Percentiles rank a stretch among this genome's conserved stretches.
Evolutionary conservation across 2,113 vertebrate species (phyloP).

Genomic region (Cololabis saira): DNA sequence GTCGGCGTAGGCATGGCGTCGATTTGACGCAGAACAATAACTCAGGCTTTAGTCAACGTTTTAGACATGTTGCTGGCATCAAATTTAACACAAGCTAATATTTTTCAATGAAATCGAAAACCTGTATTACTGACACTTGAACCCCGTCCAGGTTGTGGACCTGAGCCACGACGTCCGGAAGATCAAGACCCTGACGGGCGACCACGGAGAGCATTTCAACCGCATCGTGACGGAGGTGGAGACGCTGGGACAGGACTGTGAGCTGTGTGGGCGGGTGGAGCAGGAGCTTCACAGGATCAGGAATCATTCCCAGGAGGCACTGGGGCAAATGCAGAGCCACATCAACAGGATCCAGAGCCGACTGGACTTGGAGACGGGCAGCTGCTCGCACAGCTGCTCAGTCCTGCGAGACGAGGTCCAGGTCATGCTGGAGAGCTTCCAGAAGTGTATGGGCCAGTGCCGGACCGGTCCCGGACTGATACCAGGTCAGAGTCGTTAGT

Average conservation of each 20-base stretch:
- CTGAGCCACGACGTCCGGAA: constrained; percentile 77
- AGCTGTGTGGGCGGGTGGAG: constrained; percentile 68
- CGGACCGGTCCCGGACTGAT: constrained; percentile 44
- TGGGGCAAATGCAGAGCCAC: constrained; percentile 79
- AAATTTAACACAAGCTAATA: too few relatives aligned
- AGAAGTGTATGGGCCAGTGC: constrained; percentile 73
- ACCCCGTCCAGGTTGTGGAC: constrained; percentile 70
- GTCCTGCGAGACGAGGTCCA: constrained; percentile 79
- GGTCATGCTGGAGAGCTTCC: constrained; percentile 79
- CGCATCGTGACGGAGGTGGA: constrained; percentile 75
- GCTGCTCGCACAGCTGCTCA: constrained; percentile 80
- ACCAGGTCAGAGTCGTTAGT: constrained; percentile 46
- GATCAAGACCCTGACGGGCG: constrained; percentile 77
- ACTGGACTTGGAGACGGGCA: constrained; percentile 59
- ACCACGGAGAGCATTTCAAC: constrained; percentile 77
- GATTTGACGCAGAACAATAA: too few relatives aligned
- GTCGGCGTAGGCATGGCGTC: too few relatives aligned
- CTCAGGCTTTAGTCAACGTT: too few relatives aligned
- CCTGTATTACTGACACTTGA: too few relatives aligned
- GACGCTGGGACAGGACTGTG: constrained; percentile 74
- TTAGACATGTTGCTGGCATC: too few relatives aligned
- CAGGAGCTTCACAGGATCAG: constrained; percentile 77
- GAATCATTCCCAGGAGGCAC: constrained; percentile 82
- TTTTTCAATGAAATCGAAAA: too few relatives aligned
- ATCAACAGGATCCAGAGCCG: constrained; percentile 56